phyloP scores from a whole-genome alignment of 2,797 vertebrate genomes.

The Gallinago nigripennis region DNA sequence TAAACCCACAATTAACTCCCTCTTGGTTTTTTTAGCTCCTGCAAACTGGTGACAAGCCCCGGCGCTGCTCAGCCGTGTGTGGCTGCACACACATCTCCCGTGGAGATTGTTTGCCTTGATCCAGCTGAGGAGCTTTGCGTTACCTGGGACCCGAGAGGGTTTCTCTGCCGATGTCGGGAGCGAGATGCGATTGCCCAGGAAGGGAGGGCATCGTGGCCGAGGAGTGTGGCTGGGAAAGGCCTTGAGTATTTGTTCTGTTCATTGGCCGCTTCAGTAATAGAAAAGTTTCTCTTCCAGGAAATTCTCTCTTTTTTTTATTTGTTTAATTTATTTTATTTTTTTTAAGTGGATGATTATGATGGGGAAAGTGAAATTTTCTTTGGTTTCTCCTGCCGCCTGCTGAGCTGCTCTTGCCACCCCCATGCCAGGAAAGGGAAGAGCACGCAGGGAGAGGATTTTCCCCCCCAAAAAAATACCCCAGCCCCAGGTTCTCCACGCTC shows the following conservation, averaged over 20 bases:
- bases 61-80: conserved; percentile 24
- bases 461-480: background rate
- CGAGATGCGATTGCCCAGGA: background rate
- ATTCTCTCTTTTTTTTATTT: background rate
- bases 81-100: conserved; percentile 55
- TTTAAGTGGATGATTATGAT: background rate
- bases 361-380: background rate
- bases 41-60: background rate
- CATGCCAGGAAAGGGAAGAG: background rate
- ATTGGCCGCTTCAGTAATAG: background rate
- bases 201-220: background rate
- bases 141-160: conserved; percentile 63
- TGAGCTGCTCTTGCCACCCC: background rate
- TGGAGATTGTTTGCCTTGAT: conserved; percentile 37
- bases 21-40: background rate
- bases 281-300: conserved; percentile 47
- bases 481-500: background rate
- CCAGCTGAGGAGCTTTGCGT: conserved; percentile 54
- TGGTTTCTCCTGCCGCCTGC: background rate
- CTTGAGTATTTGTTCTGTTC: background rate
- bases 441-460: background rate
- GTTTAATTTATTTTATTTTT: background rate
- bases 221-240: background rate
- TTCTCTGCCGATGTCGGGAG: background rate
- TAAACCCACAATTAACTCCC: background rate